Evolutionary conservation across 2,888 invertebrate genomes (phyloP).

Genomic region (Xanthia togata): DNA sequence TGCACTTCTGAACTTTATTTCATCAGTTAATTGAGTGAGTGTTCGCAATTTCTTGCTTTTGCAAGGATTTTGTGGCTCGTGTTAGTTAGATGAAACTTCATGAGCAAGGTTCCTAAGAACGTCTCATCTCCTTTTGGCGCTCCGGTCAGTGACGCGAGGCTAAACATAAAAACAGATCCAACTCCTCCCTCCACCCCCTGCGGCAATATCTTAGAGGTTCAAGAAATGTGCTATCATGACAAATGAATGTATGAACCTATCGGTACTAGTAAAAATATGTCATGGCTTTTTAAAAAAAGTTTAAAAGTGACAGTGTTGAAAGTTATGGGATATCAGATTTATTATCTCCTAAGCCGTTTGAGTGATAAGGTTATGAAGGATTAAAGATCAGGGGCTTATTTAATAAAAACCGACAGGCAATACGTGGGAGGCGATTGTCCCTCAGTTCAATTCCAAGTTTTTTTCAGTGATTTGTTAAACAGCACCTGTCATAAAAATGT

Average conservation of each 20-base stretch:
- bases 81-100: background rate
- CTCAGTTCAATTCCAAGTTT: background rate
- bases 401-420: background rate
- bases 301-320: background rate
- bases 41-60: no score
- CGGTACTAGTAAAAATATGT: background rate
- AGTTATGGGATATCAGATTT: background rate
- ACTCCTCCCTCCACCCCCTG: background rate
- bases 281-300: background rate
- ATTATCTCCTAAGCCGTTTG: background rate
- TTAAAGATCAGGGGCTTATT: background rate
- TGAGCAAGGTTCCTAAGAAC: constrained; percentile 42
- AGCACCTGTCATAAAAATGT: background rate
- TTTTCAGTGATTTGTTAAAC: background rate
- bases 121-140: constrained; percentile 37
- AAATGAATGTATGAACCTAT: constrained; percentile 3
- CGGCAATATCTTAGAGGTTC: background rate
- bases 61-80: background rate
- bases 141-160: constrained; percentile 60
- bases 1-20: background rate
- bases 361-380: no score
- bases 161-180: constrained; percentile 53
- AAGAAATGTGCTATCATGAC: background rate
- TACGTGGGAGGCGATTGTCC: background rate
- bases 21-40: background rate